phyloP scores from a whole-genome alignment of 1,140 invertebrate species.

The Nasonia giraulti region DNA sequence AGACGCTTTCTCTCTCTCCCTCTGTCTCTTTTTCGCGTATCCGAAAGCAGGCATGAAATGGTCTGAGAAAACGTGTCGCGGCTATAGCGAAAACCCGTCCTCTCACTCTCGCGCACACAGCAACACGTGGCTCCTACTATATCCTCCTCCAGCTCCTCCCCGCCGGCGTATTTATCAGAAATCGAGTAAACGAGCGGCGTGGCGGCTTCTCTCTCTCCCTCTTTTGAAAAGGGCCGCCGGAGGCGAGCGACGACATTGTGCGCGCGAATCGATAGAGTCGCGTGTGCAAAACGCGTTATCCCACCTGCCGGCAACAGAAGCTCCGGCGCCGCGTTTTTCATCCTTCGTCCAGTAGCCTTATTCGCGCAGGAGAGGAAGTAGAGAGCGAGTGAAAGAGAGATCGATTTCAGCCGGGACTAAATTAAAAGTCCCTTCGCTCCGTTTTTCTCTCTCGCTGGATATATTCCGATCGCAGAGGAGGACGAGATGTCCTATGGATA shows the following conservation, averaged over 20 bases:
- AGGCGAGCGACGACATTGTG: not conserved
- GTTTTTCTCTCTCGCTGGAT: not conserved
- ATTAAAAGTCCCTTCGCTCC: constrained; percentile 42
- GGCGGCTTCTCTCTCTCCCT: not conserved
- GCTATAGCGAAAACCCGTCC: not conserved
- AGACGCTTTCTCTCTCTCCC: not conserved
- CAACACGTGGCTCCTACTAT: constrained; percentile 45
- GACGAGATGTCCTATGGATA: not conserved
- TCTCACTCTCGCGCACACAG: not conserved
- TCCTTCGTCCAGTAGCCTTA: too few relatives aligned
- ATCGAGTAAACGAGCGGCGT: constrained; percentile 21
- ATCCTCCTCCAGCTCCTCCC: not conserved
- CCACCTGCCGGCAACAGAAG: constrained; percentile 66
- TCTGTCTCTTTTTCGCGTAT: not conserved
- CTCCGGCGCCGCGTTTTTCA: constrained; percentile 59
- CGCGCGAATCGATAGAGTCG: constrained; percentile 57
- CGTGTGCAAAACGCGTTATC: constrained; percentile 67
- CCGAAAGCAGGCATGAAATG: constrained; percentile 30
- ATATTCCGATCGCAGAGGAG: constrained; percentile 3
- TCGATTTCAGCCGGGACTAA: constrained; percentile 17
- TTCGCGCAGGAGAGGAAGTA: not conserved
- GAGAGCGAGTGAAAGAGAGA: not conserved
- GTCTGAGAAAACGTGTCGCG: constrained; percentile 33
- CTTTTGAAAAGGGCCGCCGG: not conserved
- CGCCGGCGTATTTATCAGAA: constrained; percentile 33